phyloP scores from a whole-genome alignment of 2,888 invertebrate species.

The Dione juno region DNA sequence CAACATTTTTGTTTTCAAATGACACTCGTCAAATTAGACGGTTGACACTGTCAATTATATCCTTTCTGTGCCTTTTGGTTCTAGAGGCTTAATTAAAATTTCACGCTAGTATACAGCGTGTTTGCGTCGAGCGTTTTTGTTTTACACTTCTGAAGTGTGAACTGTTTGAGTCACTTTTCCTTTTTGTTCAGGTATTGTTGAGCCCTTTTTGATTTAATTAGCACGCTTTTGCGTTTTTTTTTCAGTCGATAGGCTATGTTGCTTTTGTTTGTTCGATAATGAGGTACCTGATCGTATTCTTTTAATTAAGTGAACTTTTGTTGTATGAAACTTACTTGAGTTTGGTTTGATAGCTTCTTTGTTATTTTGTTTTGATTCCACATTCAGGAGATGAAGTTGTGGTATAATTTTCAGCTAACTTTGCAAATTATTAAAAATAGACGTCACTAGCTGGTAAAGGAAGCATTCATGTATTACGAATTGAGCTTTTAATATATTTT shows the following conservation, averaged over 20 bases:
- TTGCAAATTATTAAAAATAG: neutral
- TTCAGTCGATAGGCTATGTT: slow-evolving; percentile 35
- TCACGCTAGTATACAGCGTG: slow-evolving; percentile 64
- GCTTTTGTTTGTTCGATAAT: slow-evolving; percentile 28
- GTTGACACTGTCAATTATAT: slow-evolving; percentile 72
- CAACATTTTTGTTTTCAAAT: slow-evolving; percentile 63
- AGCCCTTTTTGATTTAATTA: slow-evolving; percentile 68
- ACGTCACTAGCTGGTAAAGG: too few relatives aligned
- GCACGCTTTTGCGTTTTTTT: slow-evolving; percentile 46
- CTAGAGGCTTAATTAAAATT: slow-evolving; percentile 81
- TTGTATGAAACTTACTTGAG: slow-evolving; percentile 17
- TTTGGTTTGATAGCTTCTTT: slow-evolving; percentile 11
- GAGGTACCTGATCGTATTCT: slow-evolving; percentile 23
- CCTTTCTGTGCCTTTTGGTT: slow-evolving; percentile 63
- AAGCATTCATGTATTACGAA: neutral
- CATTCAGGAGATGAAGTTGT: neutral
- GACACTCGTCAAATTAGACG: slow-evolving; percentile 76
- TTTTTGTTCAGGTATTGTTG: slow-evolving; percentile 57
- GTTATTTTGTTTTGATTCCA: slow-evolving; percentile 5
- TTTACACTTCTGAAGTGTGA: slow-evolving; percentile 81
- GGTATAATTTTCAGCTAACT: neutral
- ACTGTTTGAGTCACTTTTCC: slow-evolving; percentile 61
- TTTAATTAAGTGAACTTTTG: slow-evolving; percentile 25
- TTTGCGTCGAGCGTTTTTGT: slow-evolving; percentile 59
- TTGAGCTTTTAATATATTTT: neutral